Percentiles rank a stretch among this genome's conserved stretches.
Conservation (phyloP, 2,888 invertebrate genomes). For the Anoncus sp. region DNA sequence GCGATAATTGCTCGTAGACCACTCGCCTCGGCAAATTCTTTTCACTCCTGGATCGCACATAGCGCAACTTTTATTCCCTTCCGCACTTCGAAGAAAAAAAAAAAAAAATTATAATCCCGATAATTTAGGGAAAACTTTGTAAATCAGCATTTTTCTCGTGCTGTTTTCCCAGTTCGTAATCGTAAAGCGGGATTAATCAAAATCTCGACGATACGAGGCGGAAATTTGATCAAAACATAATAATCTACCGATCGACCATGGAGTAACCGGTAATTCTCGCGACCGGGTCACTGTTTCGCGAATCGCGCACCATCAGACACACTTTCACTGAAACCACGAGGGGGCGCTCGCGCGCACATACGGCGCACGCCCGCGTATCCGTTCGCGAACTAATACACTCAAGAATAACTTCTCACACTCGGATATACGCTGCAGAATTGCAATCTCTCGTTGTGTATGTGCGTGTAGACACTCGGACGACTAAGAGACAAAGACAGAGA, state of each 20-base stretch:
- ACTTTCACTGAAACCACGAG: slow-evolving; percentile 43
- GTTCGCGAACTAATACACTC: background rate
- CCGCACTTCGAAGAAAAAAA: background rate
- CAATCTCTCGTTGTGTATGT: background rate
- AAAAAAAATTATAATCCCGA: background rate
- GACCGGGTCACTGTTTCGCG: slow-evolving; percentile 25
- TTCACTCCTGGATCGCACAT: slow-evolving; percentile 27
- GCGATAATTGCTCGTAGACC: slow-evolving; percentile 39
- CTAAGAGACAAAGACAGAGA: background rate
- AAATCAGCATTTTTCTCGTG: slow-evolving; percentile 1
- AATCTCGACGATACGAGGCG: slow-evolving; percentile 7
- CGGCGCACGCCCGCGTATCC: background rate
- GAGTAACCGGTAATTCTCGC: slow-evolving; percentile 11
- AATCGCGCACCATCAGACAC: slow-evolving; percentile 16
- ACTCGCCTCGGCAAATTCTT: slow-evolving; percentile 36
- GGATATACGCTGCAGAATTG: background rate
- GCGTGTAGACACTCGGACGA: background rate
- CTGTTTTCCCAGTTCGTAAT: background rate
- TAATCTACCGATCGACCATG: slow-evolving; percentile 54
- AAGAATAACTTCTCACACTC: background rate
- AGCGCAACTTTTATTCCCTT: slow-evolving; percentile 3
- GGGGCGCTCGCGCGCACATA: background rate
- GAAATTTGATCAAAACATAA: slow-evolving; percentile 6
- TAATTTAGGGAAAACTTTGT: background rate
- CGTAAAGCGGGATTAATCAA: background rate